Evolutionary conservation across 1,140 invertebrate species (phyloP), one percentile per base, ranked within the genome.

Genomic region (Drosophila persimilis): DNA sequence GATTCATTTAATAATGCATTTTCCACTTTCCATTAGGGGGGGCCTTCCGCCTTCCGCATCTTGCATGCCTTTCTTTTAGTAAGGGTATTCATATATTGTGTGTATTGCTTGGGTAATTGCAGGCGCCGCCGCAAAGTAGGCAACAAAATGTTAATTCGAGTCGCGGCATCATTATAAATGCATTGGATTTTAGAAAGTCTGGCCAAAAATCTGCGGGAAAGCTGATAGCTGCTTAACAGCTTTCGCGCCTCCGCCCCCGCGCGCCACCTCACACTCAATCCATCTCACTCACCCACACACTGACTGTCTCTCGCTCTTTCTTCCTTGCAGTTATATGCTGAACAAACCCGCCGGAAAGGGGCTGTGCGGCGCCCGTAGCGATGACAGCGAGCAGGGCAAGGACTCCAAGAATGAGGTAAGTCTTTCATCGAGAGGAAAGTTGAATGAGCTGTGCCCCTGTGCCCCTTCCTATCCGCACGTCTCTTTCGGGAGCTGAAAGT

Each of bases 331-430:
- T 51, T 85, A 85, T 73, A 73, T 85, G 43, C 47, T 85, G 17
- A 73, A 66, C 47, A 85, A 86, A 39, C 86, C 74, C 63, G 31
- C 81, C 17, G 41, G 46, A 52, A 31, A 69, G 20, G 58, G 64
- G 4, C 9, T 64, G 26, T 51, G 63, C 31, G 65, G 63, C 48
- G 71, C 73, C 63, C 69, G 70, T 17, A 78, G 78, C 73, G 77
- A 91, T 58, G 80, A 70, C 65, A 88, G 74, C 47, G 86, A 88
- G 44, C 76, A 90, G 57, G 86, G 80, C 35, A 73, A 78, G 64
- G 89, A 85, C 46, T 73, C 52, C 17, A 84, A 84, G 66, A 63
- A 84, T 48, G 80, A 84, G 80, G 80, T 84, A 85, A 84, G 35
- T 39, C 35, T 76, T 80, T 63, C 62, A 29, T 48, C 47, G 46